A percentile compares a stretch with the other conserved stretches of the same genome.
Conservation (phyloP, 2,888 invertebrate genomes). For the Erannis defoliaria region DNA sequence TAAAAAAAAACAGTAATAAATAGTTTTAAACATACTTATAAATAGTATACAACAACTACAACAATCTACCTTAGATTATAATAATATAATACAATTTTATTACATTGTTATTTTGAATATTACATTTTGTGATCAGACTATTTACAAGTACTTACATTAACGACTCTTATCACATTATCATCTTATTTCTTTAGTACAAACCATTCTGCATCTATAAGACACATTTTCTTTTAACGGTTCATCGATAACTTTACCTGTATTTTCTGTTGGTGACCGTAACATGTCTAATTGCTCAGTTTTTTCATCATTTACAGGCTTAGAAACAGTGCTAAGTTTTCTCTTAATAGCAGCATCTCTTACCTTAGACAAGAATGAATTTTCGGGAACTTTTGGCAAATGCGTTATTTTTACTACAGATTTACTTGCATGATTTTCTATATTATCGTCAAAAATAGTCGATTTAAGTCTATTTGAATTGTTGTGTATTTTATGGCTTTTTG, state of each 20-base stretch:
- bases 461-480: slow-evolving; percentile 11
- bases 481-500: slow-evolving; percentile 2
- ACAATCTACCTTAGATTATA: no score
- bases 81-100: no score
- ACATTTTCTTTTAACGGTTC: slow-evolving; percentile 67
- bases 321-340: slow-evolving; percentile 6
- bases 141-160: no score
- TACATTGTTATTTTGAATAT: no score
- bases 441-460: slow-evolving; percentile 10
- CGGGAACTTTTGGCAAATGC: slow-evolving; percentile 50
- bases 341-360: slow-evolving; percentile 53
- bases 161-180: background rate
- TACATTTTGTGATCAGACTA: no score
- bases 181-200: slow-evolving; percentile 63
- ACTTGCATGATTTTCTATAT: slow-evolving; percentile 1
- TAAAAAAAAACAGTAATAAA: no score
- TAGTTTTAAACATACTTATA: no score
- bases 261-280: slow-evolving; percentile 59
- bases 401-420: background rate
- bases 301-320: slow-evolving; percentile 33
- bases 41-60: no score
- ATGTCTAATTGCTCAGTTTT: slow-evolving; percentile 44
- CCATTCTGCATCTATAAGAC: slow-evolving; percentile 72
- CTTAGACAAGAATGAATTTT: slow-evolving; percentile 57
- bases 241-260: slow-evolving; percentile 41